phyloP scores from a whole-genome alignment of 2,113 vertebrate genomes.

The Ceyx melanurus region DNA sequence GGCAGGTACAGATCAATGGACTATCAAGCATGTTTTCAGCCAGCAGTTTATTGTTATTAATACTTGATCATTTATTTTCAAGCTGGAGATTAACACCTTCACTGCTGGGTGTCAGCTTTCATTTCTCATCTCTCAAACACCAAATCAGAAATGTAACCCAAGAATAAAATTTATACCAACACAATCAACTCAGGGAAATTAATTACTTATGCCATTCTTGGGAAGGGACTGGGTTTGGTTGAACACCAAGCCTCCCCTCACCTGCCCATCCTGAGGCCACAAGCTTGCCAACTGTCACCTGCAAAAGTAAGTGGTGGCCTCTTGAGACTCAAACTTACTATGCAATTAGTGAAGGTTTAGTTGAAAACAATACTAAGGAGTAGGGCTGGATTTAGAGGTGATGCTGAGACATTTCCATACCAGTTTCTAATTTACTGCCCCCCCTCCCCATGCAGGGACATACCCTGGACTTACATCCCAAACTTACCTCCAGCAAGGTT shows the following conservation, averaged over 20 bases:
- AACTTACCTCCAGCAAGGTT: background rate
- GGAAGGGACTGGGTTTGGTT: background rate
- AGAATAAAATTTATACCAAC: background rate
- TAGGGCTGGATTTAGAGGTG: background rate
- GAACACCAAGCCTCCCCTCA: fast-evolving
- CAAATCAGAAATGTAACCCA: background rate
- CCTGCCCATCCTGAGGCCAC: background rate
- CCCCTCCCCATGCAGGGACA: background rate
- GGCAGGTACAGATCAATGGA: conserved; percentile 55
- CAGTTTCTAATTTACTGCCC: background rate
- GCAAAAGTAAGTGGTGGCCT: background rate
- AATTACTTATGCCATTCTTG: background rate
- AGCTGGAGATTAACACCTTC: background rate
- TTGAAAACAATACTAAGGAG: background rate
- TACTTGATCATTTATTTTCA: background rate
- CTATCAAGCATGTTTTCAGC: conserved; percentile 32
- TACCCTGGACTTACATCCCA: background rate
- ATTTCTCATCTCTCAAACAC: conserved; percentile 5
- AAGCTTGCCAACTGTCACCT: fast-evolving
- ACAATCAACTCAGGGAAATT: background rate
- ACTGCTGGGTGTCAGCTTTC: conserved; percentile 16
- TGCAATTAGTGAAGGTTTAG: background rate
- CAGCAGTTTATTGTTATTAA: conserved; percentile 51
- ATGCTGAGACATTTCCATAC: background rate
- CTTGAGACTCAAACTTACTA: background rate